Percentiles rank a stretch among this genome's conserved stretches.
phyloP scores from a whole-genome alignment of 2,797 vertebrate species.

The Sebastes umbrosus region DNA sequence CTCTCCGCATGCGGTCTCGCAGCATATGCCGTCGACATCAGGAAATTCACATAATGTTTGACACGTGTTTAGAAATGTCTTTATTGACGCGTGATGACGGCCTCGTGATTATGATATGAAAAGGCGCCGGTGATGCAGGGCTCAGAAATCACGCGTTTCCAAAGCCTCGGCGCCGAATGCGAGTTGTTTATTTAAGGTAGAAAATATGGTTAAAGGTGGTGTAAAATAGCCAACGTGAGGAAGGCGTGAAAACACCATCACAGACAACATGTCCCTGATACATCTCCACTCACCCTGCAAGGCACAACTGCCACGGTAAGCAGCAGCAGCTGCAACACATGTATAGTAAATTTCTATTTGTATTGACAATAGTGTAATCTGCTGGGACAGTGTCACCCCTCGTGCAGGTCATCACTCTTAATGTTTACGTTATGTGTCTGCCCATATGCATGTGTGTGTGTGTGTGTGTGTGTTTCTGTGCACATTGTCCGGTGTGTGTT shows the following conservation, averaged over 20 bases:
- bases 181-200: constrained; percentile 26
- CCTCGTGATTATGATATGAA: constrained; percentile 14
- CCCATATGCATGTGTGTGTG: constrained; percentile 26
- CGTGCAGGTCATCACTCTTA: constrained; percentile 98
- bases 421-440: constrained; percentile 82
- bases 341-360: constrained; percentile 86
- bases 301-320: constrained; percentile 55
- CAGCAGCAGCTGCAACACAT: constrained; percentile 74
- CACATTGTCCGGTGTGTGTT: constrained; percentile 50
- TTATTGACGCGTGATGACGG: constrained; percentile 19
- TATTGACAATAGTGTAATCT: constrained; percentile 99
- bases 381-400: constrained; percentile 91
- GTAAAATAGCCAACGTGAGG: constrained; percentile 20
- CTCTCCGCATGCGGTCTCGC: constrained; percentile 45
- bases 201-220: constrained; percentile 34
- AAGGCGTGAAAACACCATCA: constrained; percentile 51
- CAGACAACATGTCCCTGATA: constrained; percentile 58
- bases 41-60: constrained; percentile 24
- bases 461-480: constrained; percentile 47
- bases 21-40: neutral
- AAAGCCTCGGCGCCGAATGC: neutral
- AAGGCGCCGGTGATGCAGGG: neutral
- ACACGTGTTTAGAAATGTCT: constrained; percentile 26
- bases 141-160: neutral
- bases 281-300: constrained; percentile 66